Conservation (phyloP, 2,888 invertebrate genomes). For the Hymenopus coronatus region DNA sequence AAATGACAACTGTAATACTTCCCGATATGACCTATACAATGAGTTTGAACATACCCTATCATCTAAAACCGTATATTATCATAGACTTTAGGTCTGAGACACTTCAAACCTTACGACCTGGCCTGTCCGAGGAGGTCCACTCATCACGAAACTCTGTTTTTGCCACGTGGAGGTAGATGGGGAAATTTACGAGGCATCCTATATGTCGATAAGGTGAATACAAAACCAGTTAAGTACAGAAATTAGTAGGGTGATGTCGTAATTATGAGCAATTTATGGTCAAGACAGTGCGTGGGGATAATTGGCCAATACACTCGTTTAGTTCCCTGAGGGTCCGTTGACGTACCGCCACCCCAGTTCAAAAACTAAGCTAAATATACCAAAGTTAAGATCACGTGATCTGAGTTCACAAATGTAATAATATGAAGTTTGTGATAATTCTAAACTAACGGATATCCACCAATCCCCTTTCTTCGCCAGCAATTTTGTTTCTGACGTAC, state of each 20-base stretch:
- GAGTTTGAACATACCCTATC: too few species aligned
- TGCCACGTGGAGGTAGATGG: neutral
- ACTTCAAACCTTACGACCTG: neutral
- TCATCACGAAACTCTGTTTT: neutral
- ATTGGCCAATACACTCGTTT: neutral
- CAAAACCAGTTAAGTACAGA: constrained; percentile 16
- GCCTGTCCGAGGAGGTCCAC: neutral
- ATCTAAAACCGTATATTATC: too few species aligned
- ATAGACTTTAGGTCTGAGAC: too few species aligned
- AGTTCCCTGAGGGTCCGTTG: neutral
- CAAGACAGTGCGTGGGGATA: neutral
- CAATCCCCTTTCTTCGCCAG: neutral
- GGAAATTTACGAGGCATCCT: neutral
- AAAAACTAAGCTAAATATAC: neutral
- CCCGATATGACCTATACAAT: too few species aligned
- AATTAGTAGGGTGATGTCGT: constrained; percentile 14
- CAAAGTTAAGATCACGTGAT: neutral
- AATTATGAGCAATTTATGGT: constrained; percentile 15
- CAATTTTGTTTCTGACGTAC: neutral
- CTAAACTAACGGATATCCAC: neutral
- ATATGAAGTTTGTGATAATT: neutral
- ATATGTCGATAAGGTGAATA: neutral
- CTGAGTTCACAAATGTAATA: neutral
- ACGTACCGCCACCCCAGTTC: neutral
- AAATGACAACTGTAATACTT: too few species aligned